Evolutionary conservation across 2,888 invertebrate species (phyloP), one percentile per base, ranked within the genome.

Genomic region (Hirtodrosophila cameraria): DNA sequence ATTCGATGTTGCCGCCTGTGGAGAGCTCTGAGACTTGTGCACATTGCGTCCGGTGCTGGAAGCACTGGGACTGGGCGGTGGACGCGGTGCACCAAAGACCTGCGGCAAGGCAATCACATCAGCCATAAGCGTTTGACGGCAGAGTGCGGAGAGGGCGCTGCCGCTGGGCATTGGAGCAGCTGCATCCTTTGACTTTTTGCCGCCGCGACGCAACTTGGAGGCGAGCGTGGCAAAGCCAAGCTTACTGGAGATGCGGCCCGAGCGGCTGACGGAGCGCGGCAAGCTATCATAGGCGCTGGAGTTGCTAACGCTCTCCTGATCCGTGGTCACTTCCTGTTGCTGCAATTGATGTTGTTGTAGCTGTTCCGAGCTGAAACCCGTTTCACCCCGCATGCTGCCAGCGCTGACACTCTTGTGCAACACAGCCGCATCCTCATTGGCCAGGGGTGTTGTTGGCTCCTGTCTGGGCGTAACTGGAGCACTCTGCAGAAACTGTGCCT

Each of bases 111-210:
- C 83, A 36, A 87, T 86, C 8, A 93, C 91, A 79, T 94, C 93
- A 8, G 96, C 95, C 3, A 95, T 90, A 2, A 96, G 90, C 81
- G 95, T 96, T 88, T 96, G 96, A 1, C 96, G 92, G 74, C 96
- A 96, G 3, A 96, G 91, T 1, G 93, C 92, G 0, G 95, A 93
- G 0, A 96, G 92, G 0, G 95, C 94, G 52, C 94, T 93, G 80
- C 92, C 91, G 33, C 59, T 23, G 75, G 68, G 36, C 78, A 79
- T 18, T 1, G 63, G 61, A 87, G 89, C 50, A 2, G 91, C 89
- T 48, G 52, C 23, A 76, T 90, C 62, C 42, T 80, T 84, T 8
- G 55, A 30, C 35, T 86, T 86, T 9, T 77, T 87, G 41, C 54
- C 77, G 9, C 69, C 79, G 63, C 93, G 92, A 2, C 93, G 91